These are phyloP conservation scores for Pseudopipra pipra DNA, from an alignment of 2,113 vertebrate species.

Conservation along the genomic window DNA sequence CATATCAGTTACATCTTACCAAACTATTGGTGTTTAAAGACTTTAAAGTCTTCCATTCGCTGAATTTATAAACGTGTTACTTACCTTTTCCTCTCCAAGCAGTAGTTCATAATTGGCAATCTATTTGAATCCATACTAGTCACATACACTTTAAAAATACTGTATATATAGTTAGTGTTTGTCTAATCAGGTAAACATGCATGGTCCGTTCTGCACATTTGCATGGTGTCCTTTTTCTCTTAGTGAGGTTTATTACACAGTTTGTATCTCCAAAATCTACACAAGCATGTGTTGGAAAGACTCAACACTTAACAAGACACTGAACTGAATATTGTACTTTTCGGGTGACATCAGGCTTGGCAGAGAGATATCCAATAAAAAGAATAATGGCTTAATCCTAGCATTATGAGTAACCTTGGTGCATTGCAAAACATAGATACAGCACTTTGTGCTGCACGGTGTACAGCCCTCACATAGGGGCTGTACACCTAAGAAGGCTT, in stretches of 20 bases:
- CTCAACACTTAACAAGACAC: not conserved
- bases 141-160: not conserved
- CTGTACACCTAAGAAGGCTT: not conserved
- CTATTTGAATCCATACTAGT: not conserved
- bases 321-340: not conserved
- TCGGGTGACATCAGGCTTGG: not conserved
- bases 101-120: not conserved
- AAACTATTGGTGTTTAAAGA: not conserved
- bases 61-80: not conserved
- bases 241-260: not conserved
- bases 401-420: not conserved
- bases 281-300: not conserved
- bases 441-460: not conserved
- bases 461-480: not conserved
- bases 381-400: not conserved
- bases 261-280: not conserved
- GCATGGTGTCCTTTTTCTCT: not conserved
- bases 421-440: not conserved
- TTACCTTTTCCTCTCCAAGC: not conserved
- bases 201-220: not conserved
- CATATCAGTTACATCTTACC: not conserved
- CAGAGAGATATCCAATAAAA: not conserved
- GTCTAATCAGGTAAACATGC: accelerated
- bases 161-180: not conserved
- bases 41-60: not conserved